These are phyloP conservation scores for Odontesthes bonariensis DNA, from an alignment of 2,113 vertebrate species.

Conservation along the genomic window DNA sequence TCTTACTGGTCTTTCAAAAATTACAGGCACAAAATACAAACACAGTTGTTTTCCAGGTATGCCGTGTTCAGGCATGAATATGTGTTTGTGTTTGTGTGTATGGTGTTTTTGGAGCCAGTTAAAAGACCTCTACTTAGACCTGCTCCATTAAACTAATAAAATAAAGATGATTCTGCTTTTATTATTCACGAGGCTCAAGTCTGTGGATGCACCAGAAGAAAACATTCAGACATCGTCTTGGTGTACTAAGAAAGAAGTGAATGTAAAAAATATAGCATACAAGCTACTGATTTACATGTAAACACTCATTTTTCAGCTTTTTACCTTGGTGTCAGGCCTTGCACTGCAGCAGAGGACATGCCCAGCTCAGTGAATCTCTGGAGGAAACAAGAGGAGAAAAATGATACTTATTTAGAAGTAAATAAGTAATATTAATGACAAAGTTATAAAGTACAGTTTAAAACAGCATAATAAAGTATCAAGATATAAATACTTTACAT, in stretches of 20 bases:
- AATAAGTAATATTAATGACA: neutral
- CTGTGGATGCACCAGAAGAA: conserved; percentile 15
- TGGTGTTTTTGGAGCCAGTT: conserved; percentile 22
- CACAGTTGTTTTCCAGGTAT: neutral
- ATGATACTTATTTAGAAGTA: neutral
- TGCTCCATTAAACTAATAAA: conserved; percentile 69
- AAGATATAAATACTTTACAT: too few species aligned
- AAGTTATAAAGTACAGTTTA: neutral
- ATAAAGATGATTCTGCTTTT: conserved; percentile 65
- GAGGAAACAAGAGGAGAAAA: conserved; percentile 19
- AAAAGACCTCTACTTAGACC: conserved; percentile 34
- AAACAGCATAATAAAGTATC: neutral
- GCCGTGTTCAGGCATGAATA: conserved; percentile 3
- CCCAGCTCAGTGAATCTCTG: conserved; percentile 92
- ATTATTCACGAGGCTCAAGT: conserved; percentile 55
- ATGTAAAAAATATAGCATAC: neutral
- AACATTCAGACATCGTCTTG: conserved; percentile 21
- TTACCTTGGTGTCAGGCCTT: conserved; percentile 89
- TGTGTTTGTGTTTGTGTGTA: neutral
- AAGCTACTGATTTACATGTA: conserved; percentile 14
- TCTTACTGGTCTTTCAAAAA: too few species aligned
- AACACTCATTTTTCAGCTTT: conserved; percentile 16
- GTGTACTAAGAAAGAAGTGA: neutral
- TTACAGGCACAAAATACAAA: conserved; percentile 1
- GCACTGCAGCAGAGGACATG: conserved; percentile 85